Base-by-base conservation (phyloP, 2,113 vertebrate genomes). In the Verasper variegatus region DNA sequence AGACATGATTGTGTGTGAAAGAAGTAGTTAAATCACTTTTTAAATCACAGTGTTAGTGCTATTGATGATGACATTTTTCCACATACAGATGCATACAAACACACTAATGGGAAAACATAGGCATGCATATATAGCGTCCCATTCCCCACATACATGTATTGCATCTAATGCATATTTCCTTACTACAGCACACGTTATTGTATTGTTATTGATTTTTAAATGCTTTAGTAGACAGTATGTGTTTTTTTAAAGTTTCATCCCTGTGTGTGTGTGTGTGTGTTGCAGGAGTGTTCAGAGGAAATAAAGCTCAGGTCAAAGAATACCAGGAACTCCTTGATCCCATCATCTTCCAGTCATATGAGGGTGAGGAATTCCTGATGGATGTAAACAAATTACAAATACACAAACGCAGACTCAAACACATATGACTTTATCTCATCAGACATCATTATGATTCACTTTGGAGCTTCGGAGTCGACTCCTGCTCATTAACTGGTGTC, bases 271-370 rank as follows among this genome's bases (percentile, higher is more conserved):
- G 26, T 27, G 26, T 80, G 11, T 83, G 27, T 78, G 52, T 89
- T 95, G 68, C 78, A 99, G 98, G 98, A 0, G 89, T 98, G 74
- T 99, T 99, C 89, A 93, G 94, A 93, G 97, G 96, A 85, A 96
- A 97, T 71, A 71, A 88, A n/a, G 83, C 92, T 13, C 97, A 99
- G 93, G 96, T 98, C 51, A 96, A 97, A 69, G 97, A 99, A 18
- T 99, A 97, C 85, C 94, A 97, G 71, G 93, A 95, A 13, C 95
- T 98, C 64, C 92, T 99, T 76, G 92, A 96, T 13, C 95, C 96
- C 26, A 83, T 99, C 76, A 94, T 99, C 79, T 97, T 98, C 66
- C 95, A 95, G 47, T 95, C 96, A 12, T 84, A 88, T 76, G 97
- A 99, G 83, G 98, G 98, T 98, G 93, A 91, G 88, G 60, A 61